Evolutionary conservation across 2,113 vertebrate genomes (phyloP).

Genomic region (Tetrao urogallus): DNA sequence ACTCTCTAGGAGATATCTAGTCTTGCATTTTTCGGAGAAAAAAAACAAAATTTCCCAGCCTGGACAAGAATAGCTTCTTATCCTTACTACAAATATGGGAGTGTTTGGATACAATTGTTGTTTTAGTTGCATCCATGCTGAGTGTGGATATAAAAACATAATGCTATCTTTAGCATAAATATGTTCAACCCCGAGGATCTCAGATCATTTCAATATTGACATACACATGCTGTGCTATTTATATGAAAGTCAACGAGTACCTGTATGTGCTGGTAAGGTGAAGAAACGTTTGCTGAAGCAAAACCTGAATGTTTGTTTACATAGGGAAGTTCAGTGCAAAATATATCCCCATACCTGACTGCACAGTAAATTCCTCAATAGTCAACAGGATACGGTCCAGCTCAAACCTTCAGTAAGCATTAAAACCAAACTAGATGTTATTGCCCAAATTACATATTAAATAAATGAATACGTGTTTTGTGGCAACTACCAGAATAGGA

Average conservation of each 20-base stretch:
- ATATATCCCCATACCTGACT: not conserved
- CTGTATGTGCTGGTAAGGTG: not conserved
- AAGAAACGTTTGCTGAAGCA: conserved; percentile 4
- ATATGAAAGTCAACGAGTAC: not conserved
- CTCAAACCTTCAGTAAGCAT: not conserved
- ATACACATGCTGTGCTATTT: conserved; percentile 4
- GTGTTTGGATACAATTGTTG: not conserved
- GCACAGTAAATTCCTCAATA: not conserved
- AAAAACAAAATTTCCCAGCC: not conserved
- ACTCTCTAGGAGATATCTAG: not conserved
- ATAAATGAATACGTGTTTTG: not conserved
- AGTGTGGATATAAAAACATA: not conserved
- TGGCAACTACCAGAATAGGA: not conserved
- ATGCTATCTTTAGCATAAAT: not conserved
- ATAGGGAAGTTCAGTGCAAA: not conserved
- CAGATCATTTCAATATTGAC: not conserved
- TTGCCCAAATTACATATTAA: not conserved
- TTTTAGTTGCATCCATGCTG: not conserved
- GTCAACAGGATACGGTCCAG: not conserved
- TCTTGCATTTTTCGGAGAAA: not conserved
- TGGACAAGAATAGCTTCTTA: not conserved
- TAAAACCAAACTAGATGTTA: not conserved
- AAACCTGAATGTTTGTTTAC: not conserved
- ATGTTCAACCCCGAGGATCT: not conserved
- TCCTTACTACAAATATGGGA: not conserved